These are phyloP conservation scores for Trididemnum clinides DNA, from an alignment of 23 tunicate genomes.

Conservation along the genomic window DNA sequence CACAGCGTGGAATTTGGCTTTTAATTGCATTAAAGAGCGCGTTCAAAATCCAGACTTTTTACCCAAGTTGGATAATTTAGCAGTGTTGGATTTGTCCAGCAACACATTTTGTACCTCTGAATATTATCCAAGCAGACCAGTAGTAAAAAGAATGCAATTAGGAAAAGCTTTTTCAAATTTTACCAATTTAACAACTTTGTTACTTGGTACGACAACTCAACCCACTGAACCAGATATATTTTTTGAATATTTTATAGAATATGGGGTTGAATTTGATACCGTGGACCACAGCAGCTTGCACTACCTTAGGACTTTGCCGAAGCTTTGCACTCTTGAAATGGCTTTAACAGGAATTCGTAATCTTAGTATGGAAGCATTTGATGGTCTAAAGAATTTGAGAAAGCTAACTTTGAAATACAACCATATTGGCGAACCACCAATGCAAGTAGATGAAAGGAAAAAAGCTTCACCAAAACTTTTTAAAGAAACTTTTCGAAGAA, in stretches of 20 bases:
- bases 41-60: neutral
- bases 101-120: neutral
- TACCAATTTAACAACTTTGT: neutral
- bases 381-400: neutral
- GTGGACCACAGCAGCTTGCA: slow-evolving; percentile 11
- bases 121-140: neutral
- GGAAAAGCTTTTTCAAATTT: neutral
- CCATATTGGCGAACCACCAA: neutral
- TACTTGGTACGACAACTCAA: neutral
- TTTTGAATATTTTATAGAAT: neutral
- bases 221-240: neutral
- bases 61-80: neutral
- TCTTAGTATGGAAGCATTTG: neutral
- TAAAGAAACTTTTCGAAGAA: neutral
- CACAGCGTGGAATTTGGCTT: neutral
- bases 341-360: neutral
- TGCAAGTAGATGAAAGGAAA: neutral
- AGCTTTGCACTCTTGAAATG: neutral
- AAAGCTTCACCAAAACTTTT: neutral
- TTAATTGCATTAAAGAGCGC: neutral
- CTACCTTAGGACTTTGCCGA: neutral
- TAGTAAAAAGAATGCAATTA: neutral
- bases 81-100: neutral
- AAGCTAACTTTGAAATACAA: neutral
- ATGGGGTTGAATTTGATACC: neutral